Base-by-base conservation (phyloP, 1,140 invertebrate genomes). In the Brachionus asplanchnoidis region DNA sequence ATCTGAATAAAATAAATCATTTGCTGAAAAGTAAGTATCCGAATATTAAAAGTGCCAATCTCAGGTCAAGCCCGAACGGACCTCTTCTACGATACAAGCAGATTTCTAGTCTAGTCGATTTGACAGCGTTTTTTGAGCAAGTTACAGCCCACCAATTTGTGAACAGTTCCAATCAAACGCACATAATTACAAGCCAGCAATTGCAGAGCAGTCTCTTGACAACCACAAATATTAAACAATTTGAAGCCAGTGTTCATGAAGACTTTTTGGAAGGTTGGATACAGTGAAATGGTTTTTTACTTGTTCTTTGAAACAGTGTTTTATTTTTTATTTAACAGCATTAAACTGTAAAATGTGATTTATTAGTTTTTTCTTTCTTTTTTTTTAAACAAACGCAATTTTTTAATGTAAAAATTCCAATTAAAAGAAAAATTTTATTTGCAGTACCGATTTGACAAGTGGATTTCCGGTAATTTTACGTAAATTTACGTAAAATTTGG, bases 261-360 rank as follows among this genome's bases (percentile, higher is more conserved):
- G 79, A 82, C 42, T 82, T 82, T 82, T 65, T 82, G 36, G 79
- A 82, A 8, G 79, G 79, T 26, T 82, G 79, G 79, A 77, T 77
- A 23, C 73, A 77, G 46, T 77, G 46, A 36, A 77, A 20, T 17
- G 3, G n/a, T n/a, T n/a, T 40, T 36, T 32, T 36, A 7, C 32
- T 36, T 36, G 32, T 3, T 12, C n/a, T 40, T 32, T 68, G 3
- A 73, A 17, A 73, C 32, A 73, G 68, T 73, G 36, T 73, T 73
- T 42, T 68, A 32, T 68, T 68, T 20, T 60, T 60, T 26, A 60
- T 60, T 60, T 8, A 60, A 23, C n/a, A 60, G n/a, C n/a, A 60
- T 60, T 60, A 60, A 60, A 60, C 53, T 20, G 53, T 60, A 60
- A 0, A 60, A 60, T 60, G n/a, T 60, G 46, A 66, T 28, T 23